Evolutionary conservation across 2,888 invertebrate genomes (phyloP), one percentile per base, ranked within the genome.

Genomic region (Callosobruchus maculatus): DNA sequence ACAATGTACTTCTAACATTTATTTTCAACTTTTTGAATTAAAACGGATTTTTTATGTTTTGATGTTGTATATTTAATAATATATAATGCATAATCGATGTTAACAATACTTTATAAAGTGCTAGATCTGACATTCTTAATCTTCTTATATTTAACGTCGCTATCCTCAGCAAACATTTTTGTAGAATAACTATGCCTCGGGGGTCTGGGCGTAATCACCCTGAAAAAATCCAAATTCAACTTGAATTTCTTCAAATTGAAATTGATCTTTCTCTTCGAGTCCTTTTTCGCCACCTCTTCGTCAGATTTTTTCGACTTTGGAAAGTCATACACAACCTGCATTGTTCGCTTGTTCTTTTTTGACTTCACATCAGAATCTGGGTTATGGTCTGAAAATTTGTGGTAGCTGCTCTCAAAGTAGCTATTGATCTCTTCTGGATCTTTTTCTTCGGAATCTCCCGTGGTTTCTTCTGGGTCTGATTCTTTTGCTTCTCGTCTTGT

Each of bases 141-240:
- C 72, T 73, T 77, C 67, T 74, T 75, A 72, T 77, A 77, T 71
- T 72, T 77, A 13, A 75, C 72, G n/a, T 77, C 74, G 70, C 74
- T 75, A 13, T 70, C n/a, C 70, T 68, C 22, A 26, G 26, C 21
- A 31, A 67, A 26, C 71, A 75, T 68, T 69, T 49, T 72, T 7
- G 72, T 20, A 68, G 68, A 68, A 22, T 20, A 73, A 67, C 13
- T 68, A 67, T 71, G 69, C 13, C 31, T 66, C 20, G 68, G 66
- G 21, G 30, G 73, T 66, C 73, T 75, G 0, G 73, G 72, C 1
- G 74, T 71, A 22, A 77, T 22, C 49, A 71, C 70, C 26, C 75
- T 72, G 13, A 77, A 72, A 21, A 77, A 77, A 71, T 75, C 71
- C 20, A 77, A 21, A 18, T 73, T 75, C 68, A 77, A 72, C 31